Base-by-base conservation (phyloP, 2,888 invertebrate genomes). In the Argynnis bischoffii region DNA sequence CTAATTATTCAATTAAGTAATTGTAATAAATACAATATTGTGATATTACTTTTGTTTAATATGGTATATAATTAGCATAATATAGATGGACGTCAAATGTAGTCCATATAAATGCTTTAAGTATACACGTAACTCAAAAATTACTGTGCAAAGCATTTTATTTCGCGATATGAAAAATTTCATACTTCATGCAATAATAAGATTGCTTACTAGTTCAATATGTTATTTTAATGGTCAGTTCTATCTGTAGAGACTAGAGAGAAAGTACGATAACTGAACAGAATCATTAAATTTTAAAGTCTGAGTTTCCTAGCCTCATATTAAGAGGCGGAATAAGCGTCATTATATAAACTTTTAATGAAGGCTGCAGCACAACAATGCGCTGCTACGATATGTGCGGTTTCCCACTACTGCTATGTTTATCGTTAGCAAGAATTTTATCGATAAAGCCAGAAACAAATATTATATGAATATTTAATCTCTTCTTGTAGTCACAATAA, bases 201-300 rank as follows among this genome's bases (percentile, higher is more conserved):
- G 18, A 56, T 14, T 18, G 18, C 18, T 46, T 46, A 21, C 18
- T 6, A 55, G 15, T 31, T 55, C 15, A n/a, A 57, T 47, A 21
- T 11, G 26, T 26, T 2, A 48, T 59, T 48, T 59, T 47, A 47
- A 21, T 26, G n/a, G 46, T 55, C 53, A 55, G 18, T 61, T 51
- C 11, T 18, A 41, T 11, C n/a, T 26, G 31, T 16, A 26, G 26
- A 6, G 35, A 41, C 14, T 16, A 26, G 26, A 13, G 35, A 51
- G 18, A 18, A 6, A 11, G 81, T 82, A 81, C 78, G 81, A 82
- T 84, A 83, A 82, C 80, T 76, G 77, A 78, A 81, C 79, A 81
- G 79, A 79, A 79, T 85, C 85, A 86, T 86, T 81, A 84, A 85
- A 86, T 83, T 84, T 79, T 78, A 78, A 85, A 85, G 80, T 84